Percentiles rank a stretch among this genome's conserved stretches.
Evolutionary conservation across 2,113 vertebrate genomes (phyloP).

Genomic region (Lampris megalopsis): DNA sequence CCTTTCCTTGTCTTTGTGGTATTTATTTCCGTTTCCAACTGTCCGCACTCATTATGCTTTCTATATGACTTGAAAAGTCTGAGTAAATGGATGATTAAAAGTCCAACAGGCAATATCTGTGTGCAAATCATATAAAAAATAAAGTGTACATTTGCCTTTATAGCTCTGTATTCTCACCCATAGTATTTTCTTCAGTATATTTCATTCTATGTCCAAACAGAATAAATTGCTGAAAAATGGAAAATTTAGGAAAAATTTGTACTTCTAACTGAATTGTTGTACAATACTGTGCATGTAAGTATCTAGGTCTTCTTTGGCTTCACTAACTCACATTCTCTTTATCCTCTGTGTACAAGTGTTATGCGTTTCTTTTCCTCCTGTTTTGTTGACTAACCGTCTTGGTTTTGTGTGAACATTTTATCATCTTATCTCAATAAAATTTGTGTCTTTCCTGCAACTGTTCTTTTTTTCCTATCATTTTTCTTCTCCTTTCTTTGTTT

Average conservation of each 20-base stretch:
- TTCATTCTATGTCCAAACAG: constrained; percentile 13
- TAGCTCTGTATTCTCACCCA: no score
- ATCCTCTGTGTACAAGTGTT: constrained; percentile 15
- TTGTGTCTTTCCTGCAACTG: constrained; percentile 39
- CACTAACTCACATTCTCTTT: constrained; percentile 6
- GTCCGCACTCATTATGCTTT: neutral
- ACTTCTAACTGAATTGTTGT: constrained; percentile 1
- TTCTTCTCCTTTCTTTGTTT: constrained; percentile 15
- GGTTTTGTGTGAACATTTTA: constrained; percentile 15
- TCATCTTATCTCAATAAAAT: constrained; percentile 70
- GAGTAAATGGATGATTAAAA: neutral
- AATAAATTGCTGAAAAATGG: constrained; percentile 24
- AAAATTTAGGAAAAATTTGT: neutral
- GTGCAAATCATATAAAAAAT: neutral
- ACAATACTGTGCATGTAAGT: constrained; percentile 6
- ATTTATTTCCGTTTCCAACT: constrained; percentile 42
- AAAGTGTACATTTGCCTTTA: no score
- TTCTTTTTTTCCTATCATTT: constrained; percentile 23
- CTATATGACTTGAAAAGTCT: neutral
- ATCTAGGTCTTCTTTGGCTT: neutral
- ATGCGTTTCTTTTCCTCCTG: neutral
- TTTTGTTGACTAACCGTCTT: constrained; percentile 46
- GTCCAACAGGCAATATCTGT: neutral
- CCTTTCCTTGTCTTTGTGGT: constrained; percentile 39
- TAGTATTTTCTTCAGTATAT: neutral